phyloP scores from a whole-genome alignment of 2,797 vertebrate species.

The Synanceia verrucosa region DNA sequence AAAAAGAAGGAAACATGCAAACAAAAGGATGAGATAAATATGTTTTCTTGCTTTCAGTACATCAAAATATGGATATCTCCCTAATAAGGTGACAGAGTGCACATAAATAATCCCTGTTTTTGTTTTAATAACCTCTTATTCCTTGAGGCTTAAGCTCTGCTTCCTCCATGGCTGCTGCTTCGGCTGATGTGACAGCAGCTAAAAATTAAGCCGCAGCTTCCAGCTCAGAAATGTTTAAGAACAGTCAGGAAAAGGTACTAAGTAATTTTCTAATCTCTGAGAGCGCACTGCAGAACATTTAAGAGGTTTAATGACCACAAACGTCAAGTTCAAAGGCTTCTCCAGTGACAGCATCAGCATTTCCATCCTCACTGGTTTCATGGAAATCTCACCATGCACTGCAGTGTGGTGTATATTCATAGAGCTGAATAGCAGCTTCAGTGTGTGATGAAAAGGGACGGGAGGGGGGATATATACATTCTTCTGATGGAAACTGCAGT shows the following conservation, averaged over 20 bases:
- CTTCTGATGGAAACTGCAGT: constrained; percentile 31
- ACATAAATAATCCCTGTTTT: not conserved
- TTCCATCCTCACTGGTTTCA: constrained; percentile 4
- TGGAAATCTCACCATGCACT: constrained; percentile 9
- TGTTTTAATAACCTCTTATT: constrained; percentile 30
- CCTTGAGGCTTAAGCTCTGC: not conserved
- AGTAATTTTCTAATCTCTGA: constrained; percentile 68
- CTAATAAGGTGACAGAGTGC: not conserved
- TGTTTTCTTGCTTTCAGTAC: not conserved
- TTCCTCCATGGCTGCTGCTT: constrained; percentile 21
- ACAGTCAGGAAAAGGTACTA: constrained; percentile 56
- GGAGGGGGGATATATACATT: constrained; percentile 2
- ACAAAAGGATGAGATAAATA: not conserved
- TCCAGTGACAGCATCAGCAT: constrained; percentile 23
- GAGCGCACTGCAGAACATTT: constrained; percentile 66
- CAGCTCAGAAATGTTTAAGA: constrained; percentile 56
- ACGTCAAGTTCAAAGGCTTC: constrained; percentile 60
- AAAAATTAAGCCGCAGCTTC: constrained; percentile 56
- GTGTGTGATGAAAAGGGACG: constrained; percentile 10
- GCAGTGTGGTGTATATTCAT: constrained; percentile 13
- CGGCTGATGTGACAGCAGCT: constrained; percentile 51
- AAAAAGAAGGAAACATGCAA: not conserved
- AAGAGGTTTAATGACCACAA: constrained; percentile 72
- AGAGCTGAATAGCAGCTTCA: constrained; percentile 40
- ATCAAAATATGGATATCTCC: not conserved